Conservation (phyloP, 2,797 vertebrate species). For the Hyperoplus immaculatus region DNA sequence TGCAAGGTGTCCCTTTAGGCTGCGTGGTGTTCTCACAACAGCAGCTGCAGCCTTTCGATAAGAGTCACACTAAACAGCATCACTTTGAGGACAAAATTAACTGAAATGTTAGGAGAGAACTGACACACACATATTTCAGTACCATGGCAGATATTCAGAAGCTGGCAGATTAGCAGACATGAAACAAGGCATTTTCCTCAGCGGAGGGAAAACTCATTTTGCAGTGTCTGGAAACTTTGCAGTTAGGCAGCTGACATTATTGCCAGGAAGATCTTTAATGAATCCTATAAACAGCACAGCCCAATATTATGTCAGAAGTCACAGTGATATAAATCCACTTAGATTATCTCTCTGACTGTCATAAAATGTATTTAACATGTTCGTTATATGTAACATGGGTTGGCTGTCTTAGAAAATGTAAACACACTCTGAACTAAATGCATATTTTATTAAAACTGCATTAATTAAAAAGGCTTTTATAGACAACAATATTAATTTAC, state of each 20-base stretch:
- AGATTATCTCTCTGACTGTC: not conserved
- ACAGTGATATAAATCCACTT: not conserved
- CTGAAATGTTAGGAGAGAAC: slow-evolving; percentile 51
- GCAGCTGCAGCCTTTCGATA: slow-evolving; percentile 84
- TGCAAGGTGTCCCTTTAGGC: slow-evolving; percentile 57
- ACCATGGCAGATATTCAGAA: slow-evolving; percentile 48
- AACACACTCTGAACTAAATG: too few species aligned
- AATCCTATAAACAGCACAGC: slow-evolving; percentile 9
- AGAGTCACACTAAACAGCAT: slow-evolving; percentile 71
- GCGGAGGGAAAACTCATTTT: slow-evolving; percentile 36
- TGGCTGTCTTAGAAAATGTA: too few species aligned
- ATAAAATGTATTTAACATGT: slow-evolving; percentile 9
- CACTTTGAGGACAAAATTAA: slow-evolving; percentile 78
- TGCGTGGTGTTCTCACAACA: slow-evolving; percentile 64
- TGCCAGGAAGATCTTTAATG: slow-evolving; percentile 9
- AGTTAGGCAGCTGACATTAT: slow-evolving; percentile 17
- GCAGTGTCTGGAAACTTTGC: slow-evolving; percentile 40
- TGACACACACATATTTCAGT: slow-evolving; percentile 31
- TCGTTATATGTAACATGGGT: not conserved
- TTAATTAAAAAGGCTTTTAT: too few species aligned
- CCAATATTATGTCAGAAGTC: slow-evolving; percentile 21
- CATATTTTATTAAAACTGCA: too few species aligned
- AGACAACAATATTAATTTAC: too few species aligned
- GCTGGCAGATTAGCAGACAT: slow-evolving; percentile 61
- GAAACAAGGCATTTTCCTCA: slow-evolving; percentile 61